Percentiles rank a stretch among this genome's conserved stretches.
Conservation (phyloP, 1,140 invertebrate genomes). For the Bombus cullumanus region DNA sequence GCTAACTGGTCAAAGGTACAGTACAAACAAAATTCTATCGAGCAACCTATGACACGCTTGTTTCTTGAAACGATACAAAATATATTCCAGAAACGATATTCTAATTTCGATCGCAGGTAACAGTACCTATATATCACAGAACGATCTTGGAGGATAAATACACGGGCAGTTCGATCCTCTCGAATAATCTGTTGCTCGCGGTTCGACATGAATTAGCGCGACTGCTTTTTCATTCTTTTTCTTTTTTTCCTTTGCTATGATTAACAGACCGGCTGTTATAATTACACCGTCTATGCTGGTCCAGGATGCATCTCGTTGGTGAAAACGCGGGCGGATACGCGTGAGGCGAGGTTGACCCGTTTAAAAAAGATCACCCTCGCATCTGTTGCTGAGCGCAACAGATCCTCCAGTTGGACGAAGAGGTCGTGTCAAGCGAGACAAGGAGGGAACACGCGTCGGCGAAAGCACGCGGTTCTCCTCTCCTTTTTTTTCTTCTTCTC, state of each 20-base stretch:
- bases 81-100: too few species aligned
- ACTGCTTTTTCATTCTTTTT: too few species aligned
- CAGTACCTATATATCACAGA: too few species aligned
- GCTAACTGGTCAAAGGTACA: too few species aligned
- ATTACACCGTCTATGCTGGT: slow-evolving; percentile 4
- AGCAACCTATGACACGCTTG: too few species aligned
- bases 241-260: background rate
- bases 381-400: slow-evolving; percentile 49
- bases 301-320: slow-evolving; percentile 39
- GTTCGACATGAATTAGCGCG: background rate
- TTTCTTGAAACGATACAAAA: too few species aligned
- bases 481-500: background rate
- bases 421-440: background rate
- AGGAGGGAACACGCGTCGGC: slow-evolving; percentile 20
- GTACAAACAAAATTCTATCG: too few species aligned
- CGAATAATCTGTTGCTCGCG: background rate
- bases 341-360: slow-evolving; percentile 49
- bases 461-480: slow-evolving; percentile 39
- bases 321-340: slow-evolving; percentile 12
- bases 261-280: background rate
- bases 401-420: slow-evolving; percentile 4
- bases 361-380: slow-evolving; percentile 66
- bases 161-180: background rate
- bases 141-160: too few species aligned
- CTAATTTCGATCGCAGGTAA: too few species aligned